These are phyloP conservation scores for Drosophila leontia DNA, from an alignment of 1,140 invertebrate genomes.

Conservation along the genomic window DNA sequence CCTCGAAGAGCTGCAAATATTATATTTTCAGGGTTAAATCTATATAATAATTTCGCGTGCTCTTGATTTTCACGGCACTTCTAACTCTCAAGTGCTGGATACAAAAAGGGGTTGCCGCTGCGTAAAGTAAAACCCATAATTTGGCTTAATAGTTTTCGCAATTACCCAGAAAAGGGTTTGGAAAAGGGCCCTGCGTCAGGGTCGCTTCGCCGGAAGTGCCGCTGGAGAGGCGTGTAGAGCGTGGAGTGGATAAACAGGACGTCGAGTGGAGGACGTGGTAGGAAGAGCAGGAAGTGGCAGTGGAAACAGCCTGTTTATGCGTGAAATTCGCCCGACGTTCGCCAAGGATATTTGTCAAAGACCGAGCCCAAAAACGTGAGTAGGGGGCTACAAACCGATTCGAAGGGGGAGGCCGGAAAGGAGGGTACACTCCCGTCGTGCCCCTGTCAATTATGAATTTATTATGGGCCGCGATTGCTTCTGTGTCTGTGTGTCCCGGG, in stretches of 20 bases:
- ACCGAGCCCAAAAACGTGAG: neutral
- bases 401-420: neutral
- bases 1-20: slow-evolving; percentile 56
- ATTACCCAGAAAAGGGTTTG: slow-evolving; percentile 69
- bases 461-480: slow-evolving; percentile 39
- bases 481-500: slow-evolving; percentile 25
- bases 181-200: slow-evolving; percentile 29
- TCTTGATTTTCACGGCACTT: slow-evolving; percentile 80
- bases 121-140: slow-evolving; percentile 82
- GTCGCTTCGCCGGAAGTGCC: slow-evolving; percentile 17
- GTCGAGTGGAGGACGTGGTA: slow-evolving; percentile 17
- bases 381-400: neutral
- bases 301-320: slow-evolving; percentile 69
- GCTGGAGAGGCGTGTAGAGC: slow-evolving; percentile 41
- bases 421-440: slow-evolving; percentile 1
- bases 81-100: slow-evolving; percentile 66
- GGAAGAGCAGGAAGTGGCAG: slow-evolving; percentile 40
- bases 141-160: slow-evolving; percentile 83
- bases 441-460: slow-evolving; percentile 55
- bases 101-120: slow-evolving; percentile 36
- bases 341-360: slow-evolving; percentile 66
- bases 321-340: slow-evolving; percentile 63
- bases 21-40: slow-evolving; percentile 69
- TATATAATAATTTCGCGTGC: slow-evolving; percentile 80
- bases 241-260: slow-evolving; percentile 32